Evolutionary conservation across 1,140 invertebrate genomes (phyloP), one percentile per base, ranked within the genome.

Genomic region (Goniozus legneri): DNA sequence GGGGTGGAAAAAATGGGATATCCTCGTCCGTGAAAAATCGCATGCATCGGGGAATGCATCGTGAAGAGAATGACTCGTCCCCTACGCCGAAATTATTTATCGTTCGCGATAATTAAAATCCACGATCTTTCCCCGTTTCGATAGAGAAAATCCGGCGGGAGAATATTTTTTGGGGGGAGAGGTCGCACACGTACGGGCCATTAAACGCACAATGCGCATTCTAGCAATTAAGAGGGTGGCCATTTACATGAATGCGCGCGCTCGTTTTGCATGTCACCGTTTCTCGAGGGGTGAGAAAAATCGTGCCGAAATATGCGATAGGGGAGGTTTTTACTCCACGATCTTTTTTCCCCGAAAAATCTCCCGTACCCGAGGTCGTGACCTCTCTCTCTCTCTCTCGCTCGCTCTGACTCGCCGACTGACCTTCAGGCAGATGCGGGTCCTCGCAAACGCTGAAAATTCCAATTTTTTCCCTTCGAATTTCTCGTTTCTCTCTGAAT

Each of bases 191-290:
- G 49, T 48, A 60, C 54, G 48, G 56, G 24, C 54, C 59, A 67
- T 63, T 64, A 61, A 67, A 40, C 47, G 62, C 50, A 67, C 63
- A 63, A 60, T 66, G 52, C 54, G 55, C 50, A 19, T 56, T 56
- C 40, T 48, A 48, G 61, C 65, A 70, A 70, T 73, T 70, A 73
- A 73, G 68, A 67, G 58, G 54, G 60, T 54, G 44, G 21, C 60
- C 60, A 62, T 67, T 67, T 65, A 56, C 60, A 68, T 66, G 41
- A 38, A 58, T 56, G 44, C 48, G 53, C 53, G 57, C 58, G n/a
- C n/a, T 44, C 42, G 51, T 73, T 73, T 71, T 66, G 67, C 70
- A 71, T 73, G 65, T 71, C 66, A 67, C 62, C 65, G 62, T 61
- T 37, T 46, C 53, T 50, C 36, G 34, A 40, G 44, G 48, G 38